Evolutionary conservation across 2,797 vertebrate species (phyloP), one percentile per base, ranked within the genome.

Genomic region (Hirundo rustica): DNA sequence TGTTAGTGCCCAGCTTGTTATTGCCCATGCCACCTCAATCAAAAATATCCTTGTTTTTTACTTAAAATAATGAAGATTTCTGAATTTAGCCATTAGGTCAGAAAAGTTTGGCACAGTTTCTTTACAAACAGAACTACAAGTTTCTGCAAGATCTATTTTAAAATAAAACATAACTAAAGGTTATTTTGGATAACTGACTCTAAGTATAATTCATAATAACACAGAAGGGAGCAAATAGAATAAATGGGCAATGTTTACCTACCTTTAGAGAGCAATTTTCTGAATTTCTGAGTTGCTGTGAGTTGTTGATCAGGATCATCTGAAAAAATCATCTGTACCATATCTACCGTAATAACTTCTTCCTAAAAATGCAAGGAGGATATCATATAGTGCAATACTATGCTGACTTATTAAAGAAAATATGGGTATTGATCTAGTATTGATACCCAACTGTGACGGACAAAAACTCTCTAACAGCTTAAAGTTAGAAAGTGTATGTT

Each of bases 201-300:
- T 29, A 61, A 89, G 19, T 40, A 44, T 72, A 67, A 84, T 27
- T 55, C 6, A 2, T 13, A 65, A 14, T 9, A 85, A 53, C 30
- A 71, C 5, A 76, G 14, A 66, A 51, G 5, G 34, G 89, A 50
- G 2, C 4, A 82, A 60, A 48, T 2, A 38, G 34, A 21, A 53
- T 42, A 34, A 32, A 10, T 18, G 72, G 17, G 11, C 32, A 78
- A 38, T 3, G 1, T 32, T 85, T 32, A 79, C 6, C 8, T 95
- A 98, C 99, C 99, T 99, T 99, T 99, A 94, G 99, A 99, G 32
- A 99, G 98, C 60, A 99, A 96, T 85, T 99, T 99, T 93, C 99
- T 98, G 97, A 99, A 99, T 94, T 98, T 99, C 92, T 99, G 99
- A 80, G 99, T 99, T 75, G 98, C 99, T 75, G 98, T 98, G 38